A percentile compares a stretch with the other conserved stretches of the same genome.
These are phyloP conservation scores for Macquaria ambigua DNA, from an alignment of 2,113 vertebrate species.

Conservation along the genomic window DNA sequence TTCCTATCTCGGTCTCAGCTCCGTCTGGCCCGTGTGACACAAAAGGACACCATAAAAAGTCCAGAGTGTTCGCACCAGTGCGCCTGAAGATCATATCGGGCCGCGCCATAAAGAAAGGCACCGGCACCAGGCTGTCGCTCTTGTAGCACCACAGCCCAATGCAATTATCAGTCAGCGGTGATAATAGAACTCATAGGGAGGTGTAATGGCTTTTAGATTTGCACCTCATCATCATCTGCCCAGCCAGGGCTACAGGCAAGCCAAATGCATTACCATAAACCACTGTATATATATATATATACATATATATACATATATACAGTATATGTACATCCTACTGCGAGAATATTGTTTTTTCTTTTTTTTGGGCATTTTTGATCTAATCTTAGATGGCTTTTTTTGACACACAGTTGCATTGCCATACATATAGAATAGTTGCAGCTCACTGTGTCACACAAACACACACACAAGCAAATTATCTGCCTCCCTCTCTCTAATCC, in stretches of 20 bases:
- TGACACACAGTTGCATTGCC: background rate
- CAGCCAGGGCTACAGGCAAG: slow-evolving; percentile 37
- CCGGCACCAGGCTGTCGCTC: slow-evolving; percentile 56
- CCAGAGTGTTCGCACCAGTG: slow-evolving; percentile 71
- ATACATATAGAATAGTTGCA: slow-evolving; percentile 20
- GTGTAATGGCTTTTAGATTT: slow-evolving; percentile 81
- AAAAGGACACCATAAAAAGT: slow-evolving; percentile 78
- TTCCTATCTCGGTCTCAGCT: slow-evolving; percentile 68
- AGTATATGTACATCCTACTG: slow-evolving; percentile 2
- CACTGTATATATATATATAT: slow-evolving; percentile 5
- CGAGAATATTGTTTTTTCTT: slow-evolving; percentile 8
- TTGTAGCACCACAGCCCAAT: slow-evolving; percentile 61
- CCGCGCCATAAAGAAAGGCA: slow-evolving; percentile 57
- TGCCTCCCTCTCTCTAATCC: slow-evolving; percentile 51
- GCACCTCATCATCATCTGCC: slow-evolving; percentile 78
- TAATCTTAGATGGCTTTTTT: slow-evolving; percentile 5
- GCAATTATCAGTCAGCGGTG: slow-evolving; percentile 78
- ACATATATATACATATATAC: background rate
- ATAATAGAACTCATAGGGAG: slow-evolving; percentile 78
- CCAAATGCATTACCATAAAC: slow-evolving; percentile 52
- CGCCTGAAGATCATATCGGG: slow-evolving; percentile 72
- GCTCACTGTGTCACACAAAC: slow-evolving; percentile 3
- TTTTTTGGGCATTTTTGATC: slow-evolving; percentile 36
- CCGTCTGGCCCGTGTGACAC: slow-evolving; percentile 64
- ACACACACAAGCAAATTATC: slow-evolving; percentile 32